phyloP scores from a whole-genome alignment of 2,888 invertebrate genomes.

The Sinelater perroti region DNA sequence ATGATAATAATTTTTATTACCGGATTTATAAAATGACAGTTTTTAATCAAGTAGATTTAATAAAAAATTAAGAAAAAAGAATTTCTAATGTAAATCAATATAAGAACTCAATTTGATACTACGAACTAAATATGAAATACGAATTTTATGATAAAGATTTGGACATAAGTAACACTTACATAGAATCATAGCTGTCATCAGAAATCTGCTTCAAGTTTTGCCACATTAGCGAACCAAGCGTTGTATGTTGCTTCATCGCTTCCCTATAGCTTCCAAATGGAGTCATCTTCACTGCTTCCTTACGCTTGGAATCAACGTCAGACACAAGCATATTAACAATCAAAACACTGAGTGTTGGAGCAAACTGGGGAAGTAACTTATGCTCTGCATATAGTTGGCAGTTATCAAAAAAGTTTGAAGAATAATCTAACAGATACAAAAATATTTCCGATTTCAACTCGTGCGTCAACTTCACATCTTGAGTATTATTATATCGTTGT shows the following conservation, averaged over 20 bases:
- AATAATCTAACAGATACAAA: conserved; percentile 48
- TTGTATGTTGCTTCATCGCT: conserved; percentile 62
- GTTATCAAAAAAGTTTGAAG: too few species aligned
- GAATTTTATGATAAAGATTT: neutral
- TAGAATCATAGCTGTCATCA: conserved; percentile 59
- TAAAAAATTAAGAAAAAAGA: too few species aligned
- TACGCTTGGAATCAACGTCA: conserved; percentile 13
- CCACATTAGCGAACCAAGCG: conserved; percentile 68
- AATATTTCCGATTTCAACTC: conserved; percentile 50
- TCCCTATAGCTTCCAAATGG: conserved; percentile 64
- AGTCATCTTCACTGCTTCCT: conserved; percentile 54
- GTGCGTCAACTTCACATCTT: conserved; percentile 48
- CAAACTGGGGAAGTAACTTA: conserved; percentile 6
- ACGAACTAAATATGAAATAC: too few species aligned
- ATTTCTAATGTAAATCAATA: too few species aligned
- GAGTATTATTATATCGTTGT: conserved; percentile 43
- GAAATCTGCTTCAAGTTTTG: conserved; percentile 67
- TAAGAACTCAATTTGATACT: too few species aligned
- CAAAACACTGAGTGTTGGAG: conserved; percentile 39
- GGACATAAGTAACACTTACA: conserved; percentile 35
- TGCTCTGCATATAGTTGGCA: neutral
- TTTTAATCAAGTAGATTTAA: too few species aligned
- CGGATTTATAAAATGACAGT: neutral
- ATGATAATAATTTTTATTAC: conserved; percentile 5
- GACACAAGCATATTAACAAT: conserved; percentile 46